Conservation (phyloP, 1,140 invertebrate genomes). For the Thaumatotibia leucotreta region DNA sequence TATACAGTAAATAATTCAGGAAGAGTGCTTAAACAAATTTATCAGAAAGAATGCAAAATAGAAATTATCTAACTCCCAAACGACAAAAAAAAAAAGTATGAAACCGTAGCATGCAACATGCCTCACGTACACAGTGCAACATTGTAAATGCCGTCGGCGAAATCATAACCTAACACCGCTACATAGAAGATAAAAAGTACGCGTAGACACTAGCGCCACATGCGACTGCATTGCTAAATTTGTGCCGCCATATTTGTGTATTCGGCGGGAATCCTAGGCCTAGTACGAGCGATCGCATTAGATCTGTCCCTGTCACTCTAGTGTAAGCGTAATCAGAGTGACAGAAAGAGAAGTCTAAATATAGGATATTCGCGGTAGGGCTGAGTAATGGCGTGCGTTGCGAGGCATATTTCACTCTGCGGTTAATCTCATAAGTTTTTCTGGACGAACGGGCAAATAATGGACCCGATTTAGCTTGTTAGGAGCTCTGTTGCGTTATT, state of each 20-base stretch:
- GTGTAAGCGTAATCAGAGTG: too few relatives aligned
- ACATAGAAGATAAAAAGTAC: background rate
- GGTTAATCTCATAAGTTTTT: conserved; percentile 13
- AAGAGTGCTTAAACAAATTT: too few relatives aligned
- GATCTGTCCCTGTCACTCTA: too few relatives aligned
- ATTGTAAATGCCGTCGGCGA: background rate
- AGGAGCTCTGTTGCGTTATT: conserved; percentile 11
- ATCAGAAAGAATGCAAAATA: too few relatives aligned
- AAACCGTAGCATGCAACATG: background rate
- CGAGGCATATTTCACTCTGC: conserved; percentile 5
- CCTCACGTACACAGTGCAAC: background rate
- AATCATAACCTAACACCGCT: background rate
- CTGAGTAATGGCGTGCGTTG: background rate
- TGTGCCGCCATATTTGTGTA: conserved; percentile 7
- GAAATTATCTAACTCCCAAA: conserved; percentile 9
- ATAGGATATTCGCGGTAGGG: too few relatives aligned
- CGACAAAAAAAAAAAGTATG: background rate
- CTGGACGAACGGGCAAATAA: conserved; percentile 8
- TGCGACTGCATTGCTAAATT: background rate
- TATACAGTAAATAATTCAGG: too few relatives aligned
- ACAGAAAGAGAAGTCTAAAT: too few relatives aligned
- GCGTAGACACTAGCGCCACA: background rate
- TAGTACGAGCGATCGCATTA: too few relatives aligned
- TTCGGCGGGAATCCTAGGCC: background rate
- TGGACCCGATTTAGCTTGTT: conserved; percentile 10